These are phyloP conservation scores for Garrulus glandarius DNA, from an alignment of 2,797 vertebrate species.

Conservation along the genomic window DNA sequence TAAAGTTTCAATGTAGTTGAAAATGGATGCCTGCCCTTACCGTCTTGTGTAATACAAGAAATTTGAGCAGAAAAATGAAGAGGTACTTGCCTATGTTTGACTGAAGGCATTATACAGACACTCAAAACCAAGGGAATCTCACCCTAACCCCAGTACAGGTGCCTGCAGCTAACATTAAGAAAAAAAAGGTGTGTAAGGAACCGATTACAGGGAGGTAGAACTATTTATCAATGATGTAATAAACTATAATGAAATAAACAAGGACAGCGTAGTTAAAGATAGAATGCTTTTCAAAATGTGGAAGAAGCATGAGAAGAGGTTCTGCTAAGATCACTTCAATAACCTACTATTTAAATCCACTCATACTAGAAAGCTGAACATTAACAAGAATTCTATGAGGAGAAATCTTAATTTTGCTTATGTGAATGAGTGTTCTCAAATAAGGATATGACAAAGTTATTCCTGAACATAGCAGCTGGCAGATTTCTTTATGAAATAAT, in stretches of 20 bases:
- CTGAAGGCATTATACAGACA: neutral
- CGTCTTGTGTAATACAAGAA: neutral
- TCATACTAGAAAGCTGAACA: neutral
- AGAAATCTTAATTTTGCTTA: neutral
- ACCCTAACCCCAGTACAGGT: neutral
- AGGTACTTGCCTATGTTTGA: neutral
- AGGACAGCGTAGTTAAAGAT: neutral
- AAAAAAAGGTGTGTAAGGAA: neutral
- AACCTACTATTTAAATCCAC: neutral
- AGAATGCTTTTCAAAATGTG: neutral
- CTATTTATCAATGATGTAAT: neutral
- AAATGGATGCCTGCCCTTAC: neutral
- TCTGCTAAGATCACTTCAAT: neutral
- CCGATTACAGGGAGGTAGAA: neutral
- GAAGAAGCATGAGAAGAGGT: neutral
- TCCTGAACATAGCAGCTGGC: neutral
- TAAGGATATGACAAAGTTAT: neutral
- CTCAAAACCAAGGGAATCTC: neutral
- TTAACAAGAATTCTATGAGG: neutral
- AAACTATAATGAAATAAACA: neutral
- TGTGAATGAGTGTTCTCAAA: neutral
- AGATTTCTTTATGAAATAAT: neutral
- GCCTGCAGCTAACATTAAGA: neutral
- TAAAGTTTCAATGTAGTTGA: neutral
- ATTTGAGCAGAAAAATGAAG: neutral